These are phyloP conservation scores for Gambusia affinis DNA, from an alignment of 2,113 vertebrate genomes.

Conservation along the genomic window DNA sequence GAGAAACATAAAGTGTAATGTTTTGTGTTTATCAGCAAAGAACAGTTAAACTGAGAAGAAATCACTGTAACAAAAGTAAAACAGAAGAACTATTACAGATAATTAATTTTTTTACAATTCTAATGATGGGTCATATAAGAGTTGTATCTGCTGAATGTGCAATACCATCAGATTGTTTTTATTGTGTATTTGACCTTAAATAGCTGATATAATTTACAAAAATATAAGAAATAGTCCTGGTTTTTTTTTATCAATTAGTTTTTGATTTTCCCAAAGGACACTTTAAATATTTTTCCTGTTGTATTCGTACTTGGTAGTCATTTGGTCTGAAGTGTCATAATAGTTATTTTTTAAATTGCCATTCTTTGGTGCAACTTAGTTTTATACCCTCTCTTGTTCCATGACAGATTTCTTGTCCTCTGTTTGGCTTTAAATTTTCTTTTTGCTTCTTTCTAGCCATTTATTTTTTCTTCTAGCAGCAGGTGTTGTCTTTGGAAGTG, in stretches of 20 bases:
- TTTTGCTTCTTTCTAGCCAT: neutral
- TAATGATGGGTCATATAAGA: neutral
- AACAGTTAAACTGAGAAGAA: neutral
- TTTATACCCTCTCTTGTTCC: neutral
- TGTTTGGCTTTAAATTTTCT: neutral
- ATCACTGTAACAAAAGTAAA: neutral
- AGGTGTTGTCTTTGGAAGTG: slow-evolving; percentile 54
- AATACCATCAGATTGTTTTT: no score
- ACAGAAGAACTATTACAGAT: neutral
- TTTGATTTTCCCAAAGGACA: neutral
- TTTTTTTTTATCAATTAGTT: no score
- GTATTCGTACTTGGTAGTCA: neutral
- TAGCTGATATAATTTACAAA: neutral
- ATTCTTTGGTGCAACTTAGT: neutral
- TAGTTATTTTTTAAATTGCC: neutral
- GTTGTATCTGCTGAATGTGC: no score
- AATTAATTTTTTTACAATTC: neutral
- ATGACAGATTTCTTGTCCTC: neutral
- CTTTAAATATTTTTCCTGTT: neutral
- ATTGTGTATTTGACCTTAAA: no score
- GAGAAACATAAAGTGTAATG: slow-evolving; percentile 7
- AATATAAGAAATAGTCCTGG: neutral
- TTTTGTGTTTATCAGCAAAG: neutral
- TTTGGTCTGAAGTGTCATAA: neutral
- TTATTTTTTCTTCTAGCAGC: slow-evolving; percentile 15